Conservation (phyloP, 2,113 vertebrate species). For the Neotragus moschatus region DNA sequence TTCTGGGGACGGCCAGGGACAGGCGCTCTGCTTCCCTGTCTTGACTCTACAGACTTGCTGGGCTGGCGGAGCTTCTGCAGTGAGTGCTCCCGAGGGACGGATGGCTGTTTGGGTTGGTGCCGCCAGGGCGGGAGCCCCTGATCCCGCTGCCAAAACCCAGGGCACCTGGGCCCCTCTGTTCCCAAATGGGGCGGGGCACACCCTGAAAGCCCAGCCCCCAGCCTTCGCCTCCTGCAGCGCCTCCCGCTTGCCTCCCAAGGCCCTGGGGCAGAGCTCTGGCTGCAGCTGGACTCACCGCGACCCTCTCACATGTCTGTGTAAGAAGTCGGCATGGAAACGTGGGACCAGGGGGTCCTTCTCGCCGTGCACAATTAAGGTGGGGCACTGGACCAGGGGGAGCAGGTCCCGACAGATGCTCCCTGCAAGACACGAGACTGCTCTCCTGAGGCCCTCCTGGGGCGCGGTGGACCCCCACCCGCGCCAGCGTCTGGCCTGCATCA, state of each 20-base stretch:
- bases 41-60: not conserved
- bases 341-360: slow-evolving; percentile 91
- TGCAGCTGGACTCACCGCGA: slow-evolving; percentile 82
- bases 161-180: not conserved
- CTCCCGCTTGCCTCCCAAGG: not conserved
- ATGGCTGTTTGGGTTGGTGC: not conserved
- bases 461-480: accelerated
- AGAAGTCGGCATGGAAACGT: slow-evolving; percentile 84
- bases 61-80: not conserved
- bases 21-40: not conserved
- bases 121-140: not conserved
- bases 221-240: not conserved
- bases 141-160: not conserved
- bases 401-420: slow-evolving; percentile 89
- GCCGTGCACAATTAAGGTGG: slow-evolving; percentile 92
- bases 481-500: not conserved
- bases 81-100: not conserved
- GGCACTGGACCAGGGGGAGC: slow-evolving; percentile 86
- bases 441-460: too few relatives aligned
- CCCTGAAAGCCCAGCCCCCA: not conserved
- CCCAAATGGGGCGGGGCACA: accelerated
- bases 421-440: slow-evolving; percentile 63
- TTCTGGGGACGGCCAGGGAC: not conserved
- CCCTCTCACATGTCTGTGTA: slow-evolving; percentile 85
- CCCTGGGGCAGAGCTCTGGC: not conserved